Percentiles rank a stretch among this genome's conserved stretches.
phyloP scores from a whole-genome alignment of 2,113 vertebrate species.

The Gnathonemus echidnorhynchus region DNA sequence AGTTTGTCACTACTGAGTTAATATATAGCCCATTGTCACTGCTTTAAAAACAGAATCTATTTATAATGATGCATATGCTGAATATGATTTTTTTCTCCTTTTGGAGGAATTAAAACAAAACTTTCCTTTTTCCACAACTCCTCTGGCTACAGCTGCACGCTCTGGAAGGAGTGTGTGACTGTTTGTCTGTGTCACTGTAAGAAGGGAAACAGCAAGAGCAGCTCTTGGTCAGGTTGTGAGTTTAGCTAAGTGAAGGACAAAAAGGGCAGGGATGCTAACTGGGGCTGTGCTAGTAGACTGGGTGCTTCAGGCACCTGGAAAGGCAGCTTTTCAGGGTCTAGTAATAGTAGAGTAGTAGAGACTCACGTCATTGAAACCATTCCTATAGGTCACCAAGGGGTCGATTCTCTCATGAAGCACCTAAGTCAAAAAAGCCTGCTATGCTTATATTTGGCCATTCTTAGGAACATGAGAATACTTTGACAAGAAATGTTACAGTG shows the following conservation, averaged over 20 bases:
- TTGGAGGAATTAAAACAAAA: neutral
- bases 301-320: neutral
- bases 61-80: neutral
- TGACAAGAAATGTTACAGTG: neutral
- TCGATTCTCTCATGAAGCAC: neutral
- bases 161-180: neutral
- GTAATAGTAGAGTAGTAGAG: neutral
- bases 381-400: neutral
- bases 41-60: slow-evolving; percentile 7
- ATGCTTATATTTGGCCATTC: neutral
- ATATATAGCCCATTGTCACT: neutral
- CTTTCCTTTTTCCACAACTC: neutral
- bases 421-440: neutral
- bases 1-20: neutral
- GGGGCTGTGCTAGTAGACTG: neutral
- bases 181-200: neutral
- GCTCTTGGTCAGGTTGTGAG: neutral
- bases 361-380: neutral
- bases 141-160: neutral
- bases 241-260: neutral
- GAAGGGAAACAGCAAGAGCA: neutral
- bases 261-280: neutral
- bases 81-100: neutral
- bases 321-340: neutral
- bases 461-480: neutral